phyloP scores from a whole-genome alignment of 2,888 invertebrate genomes.

The Cheilosia pagana region DNA sequence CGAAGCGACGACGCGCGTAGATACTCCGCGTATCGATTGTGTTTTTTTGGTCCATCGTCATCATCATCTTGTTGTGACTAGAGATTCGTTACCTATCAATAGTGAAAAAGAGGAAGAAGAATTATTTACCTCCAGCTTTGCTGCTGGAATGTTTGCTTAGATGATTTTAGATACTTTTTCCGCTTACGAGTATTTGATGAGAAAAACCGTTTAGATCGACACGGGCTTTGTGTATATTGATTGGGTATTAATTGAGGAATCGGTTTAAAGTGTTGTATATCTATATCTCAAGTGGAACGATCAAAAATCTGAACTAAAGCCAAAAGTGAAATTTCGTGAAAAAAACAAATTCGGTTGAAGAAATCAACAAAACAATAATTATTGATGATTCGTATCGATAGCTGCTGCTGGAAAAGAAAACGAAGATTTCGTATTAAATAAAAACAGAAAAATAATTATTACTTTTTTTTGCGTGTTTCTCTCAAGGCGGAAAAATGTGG shows the following conservation, averaged over 20 bases:
- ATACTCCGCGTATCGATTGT: background rate
- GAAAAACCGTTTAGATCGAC: constrained; percentile 38
- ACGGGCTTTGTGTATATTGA: constrained; percentile 61
- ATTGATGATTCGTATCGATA: constrained; percentile 49
- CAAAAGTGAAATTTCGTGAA: constrained; percentile 30
- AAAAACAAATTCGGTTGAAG: constrained; percentile 18
- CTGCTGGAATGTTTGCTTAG: constrained; percentile 54
- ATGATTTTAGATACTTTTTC: constrained; percentile 39
- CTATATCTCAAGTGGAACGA: constrained; percentile 46
- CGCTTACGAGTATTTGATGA: constrained; percentile 1
- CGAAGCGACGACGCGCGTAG: background rate
- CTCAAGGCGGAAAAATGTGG: constrained; percentile 61
- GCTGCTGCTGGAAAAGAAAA: constrained; percentile 46
- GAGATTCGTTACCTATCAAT: constrained; percentile 28
- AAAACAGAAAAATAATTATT: constrained; percentile 20
- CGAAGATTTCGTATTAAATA: constrained; percentile 39
- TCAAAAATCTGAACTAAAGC: constrained; percentile 44
- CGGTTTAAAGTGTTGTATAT: constrained; percentile 61
- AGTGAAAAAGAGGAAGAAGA: constrained; percentile 29
- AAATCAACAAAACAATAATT: constrained; percentile 20
- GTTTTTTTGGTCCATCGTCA: constrained; percentile 39
- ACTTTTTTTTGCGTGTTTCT: constrained; percentile 21
- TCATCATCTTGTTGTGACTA: constrained; percentile 26
- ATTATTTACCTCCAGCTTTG: constrained; percentile 2
- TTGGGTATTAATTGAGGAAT: constrained; percentile 62